Conservation (phyloP, 2,888 invertebrate species). For the Melitaea athalia region DNA sequence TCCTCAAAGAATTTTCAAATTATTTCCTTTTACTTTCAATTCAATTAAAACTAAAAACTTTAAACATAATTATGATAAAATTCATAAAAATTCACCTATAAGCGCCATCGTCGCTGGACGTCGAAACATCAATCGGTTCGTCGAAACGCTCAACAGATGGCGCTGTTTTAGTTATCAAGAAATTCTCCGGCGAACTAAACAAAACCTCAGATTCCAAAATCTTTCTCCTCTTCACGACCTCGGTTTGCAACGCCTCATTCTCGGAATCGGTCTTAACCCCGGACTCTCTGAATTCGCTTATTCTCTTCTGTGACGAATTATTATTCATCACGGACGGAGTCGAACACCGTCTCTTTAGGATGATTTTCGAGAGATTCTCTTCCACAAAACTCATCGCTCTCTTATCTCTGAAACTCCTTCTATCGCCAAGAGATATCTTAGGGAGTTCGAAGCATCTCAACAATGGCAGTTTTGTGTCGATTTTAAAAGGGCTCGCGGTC, state of each 20-base stretch:
- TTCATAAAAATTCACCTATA: conserved; percentile 29
- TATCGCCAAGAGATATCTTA: conserved; percentile 49
- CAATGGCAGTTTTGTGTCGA: conserved; percentile 55
- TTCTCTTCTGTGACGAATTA: conserved; percentile 50
- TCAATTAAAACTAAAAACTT: no score
- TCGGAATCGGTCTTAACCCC: conserved; percentile 69
- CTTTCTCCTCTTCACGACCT: conserved; percentile 29
- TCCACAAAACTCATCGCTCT: conserved; percentile 15
- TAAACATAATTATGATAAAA: not conserved
- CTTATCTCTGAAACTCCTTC: conserved; percentile 43
- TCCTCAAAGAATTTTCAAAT: no score
- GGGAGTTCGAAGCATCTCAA: conserved; percentile 63
- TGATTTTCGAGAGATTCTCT: conserved; percentile 24
- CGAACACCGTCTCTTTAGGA: conserved; percentile 65
- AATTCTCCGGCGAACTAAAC: conserved; percentile 64
- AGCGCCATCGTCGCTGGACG: conserved; percentile 57
- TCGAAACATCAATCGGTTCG: conserved; percentile 36
- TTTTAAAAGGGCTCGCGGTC: conserved; percentile 59
- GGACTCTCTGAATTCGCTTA: conserved; percentile 56
- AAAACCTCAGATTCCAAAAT: conserved; percentile 50
- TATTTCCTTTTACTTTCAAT: no score
- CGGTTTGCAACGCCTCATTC: conserved; percentile 49
- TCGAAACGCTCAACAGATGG: conserved; percentile 65
- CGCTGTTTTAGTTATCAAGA: conserved; percentile 71
- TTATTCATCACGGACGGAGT: conserved; percentile 55